A percentile compares a stretch with the other conserved stretches of the same genome.
Evolutionary conservation across 2,888 invertebrate genomes (phyloP).

Genomic region (Drosophila suboccidentalis): DNA sequence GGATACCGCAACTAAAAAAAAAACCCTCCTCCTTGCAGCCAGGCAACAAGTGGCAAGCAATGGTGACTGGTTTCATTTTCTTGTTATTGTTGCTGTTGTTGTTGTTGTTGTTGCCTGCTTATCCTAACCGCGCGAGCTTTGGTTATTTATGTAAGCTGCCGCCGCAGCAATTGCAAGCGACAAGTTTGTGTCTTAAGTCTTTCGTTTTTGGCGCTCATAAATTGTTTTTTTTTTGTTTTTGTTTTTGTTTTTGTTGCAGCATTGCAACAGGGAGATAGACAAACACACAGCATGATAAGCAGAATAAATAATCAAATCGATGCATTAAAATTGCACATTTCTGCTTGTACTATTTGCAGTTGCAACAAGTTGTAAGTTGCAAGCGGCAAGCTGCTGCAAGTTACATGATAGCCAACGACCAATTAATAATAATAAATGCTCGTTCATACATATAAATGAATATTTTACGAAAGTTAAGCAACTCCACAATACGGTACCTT

Average conservation of each 20-base stretch:
- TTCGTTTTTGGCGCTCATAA: constrained; percentile 59
- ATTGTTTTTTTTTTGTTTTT: constrained; percentile 29
- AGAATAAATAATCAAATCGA: constrained; percentile 50
- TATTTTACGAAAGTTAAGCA: constrained; percentile 15
- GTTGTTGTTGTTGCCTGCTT: constrained; percentile 18
- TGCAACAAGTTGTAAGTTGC: not conserved
- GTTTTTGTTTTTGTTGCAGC: constrained; percentile 5
- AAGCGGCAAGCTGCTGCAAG: not conserved
- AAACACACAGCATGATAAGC: constrained; percentile 64
- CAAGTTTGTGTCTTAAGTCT: constrained; percentile 72
- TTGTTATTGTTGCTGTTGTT: not conserved
- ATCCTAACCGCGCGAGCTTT: constrained; percentile 23
- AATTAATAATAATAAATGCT: constrained; percentile 25
- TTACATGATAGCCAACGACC: constrained; percentile 6
- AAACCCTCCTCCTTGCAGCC: constrained; percentile 33
- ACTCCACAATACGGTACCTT: constrained; percentile 7
- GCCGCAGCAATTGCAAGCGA: constrained; percentile 30
- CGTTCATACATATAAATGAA: constrained; percentile 9
- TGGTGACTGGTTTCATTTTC: constrained; percentile 43
- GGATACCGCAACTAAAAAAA: constrained; percentile 7
- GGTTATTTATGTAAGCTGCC: constrained; percentile 61
- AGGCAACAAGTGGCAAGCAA: constrained; percentile 26
- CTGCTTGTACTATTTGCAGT: constrained; percentile 3
- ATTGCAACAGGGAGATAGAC: constrained; percentile 54
- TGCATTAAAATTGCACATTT: constrained; percentile 33